These are phyloP conservation scores for Haliclona indistincta DNA, from an alignment of 37 sponge, comb jelly and placozoan species.

Conservation along the genomic window DNA sequence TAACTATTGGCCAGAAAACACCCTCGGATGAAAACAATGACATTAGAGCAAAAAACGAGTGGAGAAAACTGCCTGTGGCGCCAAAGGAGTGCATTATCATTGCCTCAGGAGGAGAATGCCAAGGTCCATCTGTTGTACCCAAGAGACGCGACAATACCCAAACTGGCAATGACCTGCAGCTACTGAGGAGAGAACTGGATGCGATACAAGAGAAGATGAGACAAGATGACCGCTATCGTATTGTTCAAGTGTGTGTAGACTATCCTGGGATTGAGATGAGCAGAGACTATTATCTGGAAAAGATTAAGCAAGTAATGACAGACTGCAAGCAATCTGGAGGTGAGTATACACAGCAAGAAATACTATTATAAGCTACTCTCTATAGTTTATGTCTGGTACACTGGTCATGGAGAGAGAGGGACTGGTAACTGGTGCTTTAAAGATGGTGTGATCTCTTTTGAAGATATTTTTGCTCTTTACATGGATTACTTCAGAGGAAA, in stretches of 20 bases:
- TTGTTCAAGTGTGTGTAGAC: neutral
- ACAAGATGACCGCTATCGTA: neutral
- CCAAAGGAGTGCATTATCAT: neutral
- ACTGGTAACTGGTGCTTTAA: constrained; percentile 59
- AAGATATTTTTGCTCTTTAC: constrained; percentile 53
- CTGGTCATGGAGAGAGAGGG: constrained; percentile 45
- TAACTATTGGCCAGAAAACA: neutral
- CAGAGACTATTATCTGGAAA: constrained; percentile 1
- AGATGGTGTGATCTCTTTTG: constrained; percentile 47
- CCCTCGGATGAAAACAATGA: neutral
- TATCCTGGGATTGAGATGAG: neutral
- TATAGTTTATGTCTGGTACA: constrained; percentile 50
- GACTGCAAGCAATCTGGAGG: constrained; percentile 4
- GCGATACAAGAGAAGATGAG: neutral
- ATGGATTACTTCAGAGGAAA: constrained; percentile 11
- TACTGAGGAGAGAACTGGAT: neutral
- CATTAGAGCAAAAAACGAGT: no score
- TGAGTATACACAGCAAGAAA: neutral
- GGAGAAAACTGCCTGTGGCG: neutral
- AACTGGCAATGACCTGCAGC: no score
- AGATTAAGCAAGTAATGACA: neutral
- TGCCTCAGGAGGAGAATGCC: neutral
- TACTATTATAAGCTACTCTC: neutral
- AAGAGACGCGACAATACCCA: no score
- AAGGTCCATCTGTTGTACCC: neutral